These are phyloP conservation scores for Mermis nigrescens DNA, from an alignment of 2,888 invertebrate species.

Conservation along the genomic window DNA sequence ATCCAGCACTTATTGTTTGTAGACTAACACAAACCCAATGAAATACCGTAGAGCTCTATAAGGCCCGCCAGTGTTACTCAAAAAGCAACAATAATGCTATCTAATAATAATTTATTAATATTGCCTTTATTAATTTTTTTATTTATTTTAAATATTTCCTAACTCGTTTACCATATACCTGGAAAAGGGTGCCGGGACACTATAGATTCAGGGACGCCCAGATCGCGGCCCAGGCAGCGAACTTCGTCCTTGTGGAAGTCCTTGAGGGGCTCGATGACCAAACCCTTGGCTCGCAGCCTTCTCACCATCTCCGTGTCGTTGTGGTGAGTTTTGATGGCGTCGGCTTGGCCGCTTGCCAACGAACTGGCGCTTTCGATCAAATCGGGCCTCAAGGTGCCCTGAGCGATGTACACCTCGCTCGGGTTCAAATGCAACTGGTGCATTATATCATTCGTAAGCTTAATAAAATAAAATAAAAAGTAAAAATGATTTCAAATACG, in stretches of 20 bases:
- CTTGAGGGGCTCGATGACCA: slow-evolving; percentile 87
- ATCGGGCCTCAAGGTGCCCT: slow-evolving; percentile 77
- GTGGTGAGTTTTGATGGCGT: slow-evolving; percentile 95
- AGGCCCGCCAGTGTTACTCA: no score
- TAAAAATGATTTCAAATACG: no score
- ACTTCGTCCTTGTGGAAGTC: slow-evolving; percentile 99
- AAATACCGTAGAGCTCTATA: no score
- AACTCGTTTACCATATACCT: slow-evolving; percentile 38
- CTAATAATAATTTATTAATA: not conserved
- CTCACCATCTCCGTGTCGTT: slow-evolving; percentile 90
- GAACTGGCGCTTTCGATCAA: slow-evolving; percentile 88
- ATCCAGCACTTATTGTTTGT: no score
- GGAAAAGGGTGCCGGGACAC: slow-evolving; percentile 94
- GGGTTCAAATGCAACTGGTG: slow-evolving; percentile 66
- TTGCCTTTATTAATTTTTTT: no score
- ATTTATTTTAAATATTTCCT: no score
- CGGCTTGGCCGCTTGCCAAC: slow-evolving; percentile 62
- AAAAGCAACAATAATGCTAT: no score
- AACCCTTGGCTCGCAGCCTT: slow-evolving; percentile 49
- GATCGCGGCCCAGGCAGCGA: slow-evolving; percentile 62
- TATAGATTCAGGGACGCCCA: slow-evolving; percentile 64
- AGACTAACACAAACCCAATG: no score
- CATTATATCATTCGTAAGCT: slow-evolving; percentile 69
- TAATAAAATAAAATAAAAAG: slow-evolving; percentile 13
- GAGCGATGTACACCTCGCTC: slow-evolving; percentile 46